Conservation (phyloP, 2,797 vertebrate species). For the Bovichtus variegatus region DNA sequence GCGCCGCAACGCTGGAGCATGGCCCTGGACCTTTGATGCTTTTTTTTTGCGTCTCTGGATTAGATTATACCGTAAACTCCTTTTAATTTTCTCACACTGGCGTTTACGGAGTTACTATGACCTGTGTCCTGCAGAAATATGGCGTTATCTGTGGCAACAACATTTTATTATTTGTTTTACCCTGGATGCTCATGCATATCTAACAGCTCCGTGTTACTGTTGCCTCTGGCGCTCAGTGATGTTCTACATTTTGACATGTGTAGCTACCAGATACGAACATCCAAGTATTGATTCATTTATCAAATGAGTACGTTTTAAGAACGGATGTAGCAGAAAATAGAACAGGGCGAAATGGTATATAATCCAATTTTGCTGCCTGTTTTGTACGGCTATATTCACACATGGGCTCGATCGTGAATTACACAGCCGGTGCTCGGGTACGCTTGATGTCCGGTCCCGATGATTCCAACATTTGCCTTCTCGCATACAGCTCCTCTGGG, state of each 20-base stretch:
- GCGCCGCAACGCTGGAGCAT: conserved; percentile 12
- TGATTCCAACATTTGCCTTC: too few relatives aligned
- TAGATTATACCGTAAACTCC: conserved; percentile 24
- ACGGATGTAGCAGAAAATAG: background rate
- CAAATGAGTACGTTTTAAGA: background rate
- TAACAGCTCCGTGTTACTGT: background rate
- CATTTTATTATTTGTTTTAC: background rate
- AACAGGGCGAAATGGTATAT: too few relatives aligned
- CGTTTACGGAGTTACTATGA: conserved; percentile 16
- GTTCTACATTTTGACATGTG: background rate
- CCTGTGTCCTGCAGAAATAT: conserved; percentile 14
- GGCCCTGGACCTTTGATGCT: conserved; percentile 41
- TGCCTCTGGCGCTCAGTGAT: conserved; percentile 4
- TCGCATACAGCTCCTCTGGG: too few relatives aligned
- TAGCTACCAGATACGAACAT: background rate
- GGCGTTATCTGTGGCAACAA: background rate
- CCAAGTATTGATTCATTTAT: background rate
- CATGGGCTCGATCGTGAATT: too few relatives aligned
- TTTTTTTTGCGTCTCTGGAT: conserved; percentile 51
- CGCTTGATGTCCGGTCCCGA: too few relatives aligned
- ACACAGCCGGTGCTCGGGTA: too few relatives aligned
- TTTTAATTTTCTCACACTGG: conserved; percentile 43
- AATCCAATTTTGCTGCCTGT: background rate
- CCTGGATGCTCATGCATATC: conserved; percentile 1
- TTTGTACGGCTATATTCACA: too few relatives aligned